Percentiles rank a stretch among this genome's conserved stretches.
These are phyloP conservation scores for Prochilodus magdalenae DNA, from an alignment of 2,113 vertebrate genomes.

Conservation along the genomic window DNA sequence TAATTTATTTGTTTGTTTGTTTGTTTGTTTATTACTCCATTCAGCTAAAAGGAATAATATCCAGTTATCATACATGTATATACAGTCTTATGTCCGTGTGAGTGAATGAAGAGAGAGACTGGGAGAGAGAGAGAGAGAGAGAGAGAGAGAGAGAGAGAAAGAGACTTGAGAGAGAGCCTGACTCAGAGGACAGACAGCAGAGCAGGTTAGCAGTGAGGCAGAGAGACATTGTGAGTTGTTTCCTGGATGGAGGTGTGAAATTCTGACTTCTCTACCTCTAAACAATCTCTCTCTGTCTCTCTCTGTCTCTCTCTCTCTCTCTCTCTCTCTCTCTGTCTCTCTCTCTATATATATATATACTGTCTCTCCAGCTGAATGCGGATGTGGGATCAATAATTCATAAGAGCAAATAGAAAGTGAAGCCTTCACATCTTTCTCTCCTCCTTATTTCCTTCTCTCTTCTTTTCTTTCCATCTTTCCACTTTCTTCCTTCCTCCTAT, in stretches of 20 bases:
- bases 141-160: background rate
- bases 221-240: conserved; percentile 21
- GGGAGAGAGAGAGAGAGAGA: background rate
- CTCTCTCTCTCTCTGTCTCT: background rate
- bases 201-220: conserved; percentile 31
- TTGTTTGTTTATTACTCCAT: no score
- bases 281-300: background rate
- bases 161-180: no score
- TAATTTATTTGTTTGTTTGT: no score
- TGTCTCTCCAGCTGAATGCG: background rate
- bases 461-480: background rate
- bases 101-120: no score
- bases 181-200: background rate
- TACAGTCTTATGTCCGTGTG: no score
- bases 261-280: conserved; percentile 5
- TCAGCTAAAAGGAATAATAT: no score
- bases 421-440: conserved; percentile 32
- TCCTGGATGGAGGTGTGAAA: conserved; percentile 26
- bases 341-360: no score
- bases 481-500: background rate
- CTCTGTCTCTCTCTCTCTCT: background rate
- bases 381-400: conserved; percentile 57
- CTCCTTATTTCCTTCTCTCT: background rate
- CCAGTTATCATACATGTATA: no score
- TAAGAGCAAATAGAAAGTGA: conserved; percentile 62